Percentiles rank a stretch among this genome's conserved stretches.
phyloP scores from a whole-genome alignment of 2,113 vertebrate species.

The Vulpes vulpes region DNA sequence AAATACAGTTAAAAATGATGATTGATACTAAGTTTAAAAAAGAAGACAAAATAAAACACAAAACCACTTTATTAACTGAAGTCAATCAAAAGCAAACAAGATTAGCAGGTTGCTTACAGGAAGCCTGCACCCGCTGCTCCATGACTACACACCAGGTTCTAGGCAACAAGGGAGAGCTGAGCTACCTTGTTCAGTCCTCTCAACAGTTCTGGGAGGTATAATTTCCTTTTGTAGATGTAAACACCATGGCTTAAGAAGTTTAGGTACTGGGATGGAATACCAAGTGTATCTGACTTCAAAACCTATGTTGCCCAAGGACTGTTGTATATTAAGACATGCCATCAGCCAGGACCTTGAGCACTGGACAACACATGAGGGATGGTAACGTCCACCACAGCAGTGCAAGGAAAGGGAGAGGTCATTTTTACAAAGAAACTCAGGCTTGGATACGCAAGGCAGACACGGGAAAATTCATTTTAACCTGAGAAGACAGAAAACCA shows the following conservation, averaged over 20 bases:
- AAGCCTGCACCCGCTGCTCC: not conserved
- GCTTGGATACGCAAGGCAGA: not conserved
- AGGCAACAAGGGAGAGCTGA: not conserved
- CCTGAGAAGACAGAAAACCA: not conserved
- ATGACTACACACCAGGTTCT: not conserved
- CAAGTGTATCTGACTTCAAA: not conserved
- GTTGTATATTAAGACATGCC: rapidly evolving
- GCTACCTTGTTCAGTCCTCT: not conserved
- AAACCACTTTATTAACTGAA: not conserved
- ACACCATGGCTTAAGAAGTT: not conserved
- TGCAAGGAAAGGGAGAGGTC: not conserved
- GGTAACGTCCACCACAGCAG: no score
- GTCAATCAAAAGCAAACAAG: not conserved
- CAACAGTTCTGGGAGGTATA: not conserved
- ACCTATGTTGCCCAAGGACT: not conserved
- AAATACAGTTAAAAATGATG: not conserved
- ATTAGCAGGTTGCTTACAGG: not conserved
- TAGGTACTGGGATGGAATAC: not conserved
- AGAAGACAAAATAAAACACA: not conserved
- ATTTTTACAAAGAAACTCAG: not conserved
- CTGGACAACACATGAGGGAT: not conserved
- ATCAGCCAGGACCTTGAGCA: not conserved
- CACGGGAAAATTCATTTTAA: not conserved
- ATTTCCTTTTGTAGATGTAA: not conserved
- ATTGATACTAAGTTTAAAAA: not conserved